Percentiles rank a stretch among this genome's conserved stretches.
These are phyloP conservation scores for Ophion costatus DNA, from an alignment of 2,888 invertebrate species.

Conservation along the genomic window DNA sequence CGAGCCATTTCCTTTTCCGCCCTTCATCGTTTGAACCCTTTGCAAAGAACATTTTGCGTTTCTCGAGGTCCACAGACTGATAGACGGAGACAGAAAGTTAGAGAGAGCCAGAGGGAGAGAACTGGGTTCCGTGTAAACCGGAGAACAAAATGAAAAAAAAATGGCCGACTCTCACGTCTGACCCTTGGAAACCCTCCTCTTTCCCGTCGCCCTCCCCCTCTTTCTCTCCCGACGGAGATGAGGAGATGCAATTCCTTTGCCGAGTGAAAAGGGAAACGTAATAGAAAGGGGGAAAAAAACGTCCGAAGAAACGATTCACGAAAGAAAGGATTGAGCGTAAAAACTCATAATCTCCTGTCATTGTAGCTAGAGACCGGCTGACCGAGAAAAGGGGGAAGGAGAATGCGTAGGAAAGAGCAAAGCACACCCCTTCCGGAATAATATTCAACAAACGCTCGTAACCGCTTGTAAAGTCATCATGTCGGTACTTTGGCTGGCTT, in stretches of 20 bases:
- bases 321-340: constrained; percentile 71
- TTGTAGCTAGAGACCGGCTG: constrained; percentile 62
- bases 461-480: constrained; percentile 77
- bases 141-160: constrained; percentile 44
- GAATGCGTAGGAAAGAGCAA: constrained; percentile 44
- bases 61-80: constrained; percentile 32
- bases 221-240: constrained; percentile 47
- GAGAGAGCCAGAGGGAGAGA: constrained; percentile 1
- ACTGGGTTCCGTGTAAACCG: constrained; percentile 33
- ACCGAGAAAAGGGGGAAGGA: constrained; percentile 48
- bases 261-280: constrained; percentile 65
- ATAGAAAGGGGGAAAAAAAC: constrained; percentile 46
- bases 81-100: background rate
- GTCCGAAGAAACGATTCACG: constrained; percentile 46
- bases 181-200: constrained; percentile 42
- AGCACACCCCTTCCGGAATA: constrained; percentile 71
- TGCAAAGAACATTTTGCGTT: constrained; percentile 47
- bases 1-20: constrained; percentile 66
- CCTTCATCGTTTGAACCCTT: constrained; percentile 52
- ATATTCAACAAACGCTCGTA: constrained; percentile 72
- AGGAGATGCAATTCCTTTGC: constrained; percentile 51
- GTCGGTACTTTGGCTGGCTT: constrained; percentile 62
- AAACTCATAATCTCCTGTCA: constrained; percentile 69
- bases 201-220: background rate
- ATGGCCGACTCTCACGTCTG: constrained; percentile 46